Conservation (phyloP, 2,113 vertebrate species). For the Plotosus lineatus region DNA sequence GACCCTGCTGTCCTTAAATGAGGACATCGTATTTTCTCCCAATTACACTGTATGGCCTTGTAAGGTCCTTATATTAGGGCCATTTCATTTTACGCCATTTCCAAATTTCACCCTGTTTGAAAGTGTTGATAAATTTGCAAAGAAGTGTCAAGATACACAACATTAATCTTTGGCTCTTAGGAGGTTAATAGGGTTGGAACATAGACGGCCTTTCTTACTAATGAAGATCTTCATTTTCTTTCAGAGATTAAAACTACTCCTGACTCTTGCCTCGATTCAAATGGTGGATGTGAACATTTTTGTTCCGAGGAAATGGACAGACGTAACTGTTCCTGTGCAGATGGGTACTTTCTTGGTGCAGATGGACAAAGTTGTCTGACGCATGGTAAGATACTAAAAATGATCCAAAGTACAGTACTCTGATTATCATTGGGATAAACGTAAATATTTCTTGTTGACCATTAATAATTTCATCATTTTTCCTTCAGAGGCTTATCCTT, state of each 20-base stretch:
- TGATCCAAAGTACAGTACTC: no score
- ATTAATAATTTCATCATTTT: neutral
- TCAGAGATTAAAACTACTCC: slow-evolving; percentile 47
- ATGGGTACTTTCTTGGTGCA: slow-evolving; percentile 58
- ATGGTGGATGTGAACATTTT: slow-evolving; percentile 74
- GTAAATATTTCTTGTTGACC: neutral
- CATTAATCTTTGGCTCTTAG: no score
- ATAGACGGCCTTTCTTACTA: neutral
- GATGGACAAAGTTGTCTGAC: slow-evolving; percentile 60
- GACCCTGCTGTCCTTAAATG: no score
- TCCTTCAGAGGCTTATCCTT: slow-evolving; percentile 80
- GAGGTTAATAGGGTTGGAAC: neutral
- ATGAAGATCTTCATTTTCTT: neutral
- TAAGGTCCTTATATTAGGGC: no score
- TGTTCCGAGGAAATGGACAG: slow-evolving; percentile 55
- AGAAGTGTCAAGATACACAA: no score
- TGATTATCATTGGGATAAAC: neutral
- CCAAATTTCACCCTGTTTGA: no score
- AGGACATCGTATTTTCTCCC: no score
- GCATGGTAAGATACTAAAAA: slow-evolving; percentile 51
- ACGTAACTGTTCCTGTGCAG: slow-evolving; percentile 68
- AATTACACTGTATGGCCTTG: no score
- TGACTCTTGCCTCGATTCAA: slow-evolving; percentile 65
- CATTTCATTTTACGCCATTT: no score
- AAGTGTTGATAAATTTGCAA: no score